phyloP scores from a whole-genome alignment of 1,140 invertebrate species.

The Bombus waltoni region DNA sequence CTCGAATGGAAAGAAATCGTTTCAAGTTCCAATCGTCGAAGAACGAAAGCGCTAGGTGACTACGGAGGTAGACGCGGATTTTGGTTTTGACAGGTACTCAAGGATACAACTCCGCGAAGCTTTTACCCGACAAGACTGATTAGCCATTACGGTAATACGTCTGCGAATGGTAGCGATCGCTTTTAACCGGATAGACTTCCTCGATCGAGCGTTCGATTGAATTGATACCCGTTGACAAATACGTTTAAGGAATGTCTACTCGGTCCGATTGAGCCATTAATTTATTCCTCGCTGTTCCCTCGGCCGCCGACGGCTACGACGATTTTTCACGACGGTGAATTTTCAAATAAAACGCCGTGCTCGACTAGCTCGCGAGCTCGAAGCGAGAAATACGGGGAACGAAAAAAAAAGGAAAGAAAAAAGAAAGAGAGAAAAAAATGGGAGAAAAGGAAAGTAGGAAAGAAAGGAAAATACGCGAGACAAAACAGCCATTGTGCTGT shows the following conservation, averaged over 20 bases:
- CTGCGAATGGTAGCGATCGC: constrained; percentile 18
- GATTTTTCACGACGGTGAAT: not conserved
- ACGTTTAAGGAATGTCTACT: constrained; percentile 34
- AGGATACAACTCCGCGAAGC: not conserved
- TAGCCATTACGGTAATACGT: constrained; percentile 35
- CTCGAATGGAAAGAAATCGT: too few species aligned
- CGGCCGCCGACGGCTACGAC: not conserved
- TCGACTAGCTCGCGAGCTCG: not conserved
- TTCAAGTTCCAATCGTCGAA: not conserved
- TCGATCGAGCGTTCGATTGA: constrained; percentile 5
- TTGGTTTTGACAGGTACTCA: constrained; percentile 31
- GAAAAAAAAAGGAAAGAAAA: not conserved
- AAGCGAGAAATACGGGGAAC: not conserved
- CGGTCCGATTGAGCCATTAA: constrained; percentile 27
- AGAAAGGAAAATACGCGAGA: not conserved
- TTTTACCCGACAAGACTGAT: constrained; percentile 18
- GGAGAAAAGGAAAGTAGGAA: not conserved
- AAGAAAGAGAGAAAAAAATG: too few species aligned
- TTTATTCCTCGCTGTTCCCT: constrained; percentile 17
- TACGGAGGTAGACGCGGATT: not conserved
- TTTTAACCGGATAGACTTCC: not conserved
- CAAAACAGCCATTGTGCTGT: not conserved
- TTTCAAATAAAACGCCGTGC: not conserved
- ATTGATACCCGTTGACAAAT: constrained; percentile 45
- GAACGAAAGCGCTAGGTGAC: not conserved